A percentile compares a stretch with the other conserved stretches of the same genome.
These are phyloP conservation scores for Dioctria rufipes DNA, from an alignment of 2,888 invertebrate genomes.

Conservation along the genomic window DNA sequence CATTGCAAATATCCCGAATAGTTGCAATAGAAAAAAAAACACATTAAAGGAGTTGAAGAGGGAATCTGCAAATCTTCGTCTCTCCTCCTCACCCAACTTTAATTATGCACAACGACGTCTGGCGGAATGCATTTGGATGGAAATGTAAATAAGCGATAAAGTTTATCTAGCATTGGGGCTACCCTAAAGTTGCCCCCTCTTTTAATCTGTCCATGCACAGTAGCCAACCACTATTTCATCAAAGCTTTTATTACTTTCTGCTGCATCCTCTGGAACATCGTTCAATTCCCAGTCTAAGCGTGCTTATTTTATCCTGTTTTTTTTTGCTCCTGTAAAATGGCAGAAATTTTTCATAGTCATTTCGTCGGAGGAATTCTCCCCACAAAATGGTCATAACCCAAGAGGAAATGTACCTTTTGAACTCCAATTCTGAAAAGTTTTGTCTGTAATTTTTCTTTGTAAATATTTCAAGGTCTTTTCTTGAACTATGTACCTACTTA, in stretches of 20 bases:
- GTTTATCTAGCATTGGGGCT: slow-evolving; percentile 22
- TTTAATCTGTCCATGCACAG: slow-evolving; percentile 38
- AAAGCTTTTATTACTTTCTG: slow-evolving; percentile 35
- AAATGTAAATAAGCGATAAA: slow-evolving; percentile 40
- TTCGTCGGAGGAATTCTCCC: neutral
- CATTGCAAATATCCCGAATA: neutral
- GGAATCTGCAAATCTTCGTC: neutral
- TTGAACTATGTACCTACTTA: neutral
- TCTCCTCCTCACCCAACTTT: neutral
- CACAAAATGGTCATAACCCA: neutral
- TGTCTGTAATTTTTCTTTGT: neutral
- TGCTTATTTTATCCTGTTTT: slow-evolving; percentile 1
- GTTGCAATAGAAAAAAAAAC: neutral
- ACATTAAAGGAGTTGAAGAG: neutral
- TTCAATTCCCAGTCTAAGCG: neutral
- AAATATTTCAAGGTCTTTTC: slow-evolving; percentile 3
- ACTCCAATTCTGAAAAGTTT: neutral
- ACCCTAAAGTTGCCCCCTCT: slow-evolving; percentile 24
- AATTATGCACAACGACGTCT: slow-evolving; percentile 32
- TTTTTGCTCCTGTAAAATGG: neutral
- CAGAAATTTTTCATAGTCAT: neutral
- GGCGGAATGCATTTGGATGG: slow-evolving; percentile 28
- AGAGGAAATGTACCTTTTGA: neutral
- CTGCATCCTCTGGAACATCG: neutral
- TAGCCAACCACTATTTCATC: neutral